Percentiles rank a stretch among this genome's conserved stretches.
These are phyloP conservation scores for Beaufortia kweichowensis DNA, from an alignment of 2,113 vertebrate genomes.

Conservation along the genomic window DNA sequence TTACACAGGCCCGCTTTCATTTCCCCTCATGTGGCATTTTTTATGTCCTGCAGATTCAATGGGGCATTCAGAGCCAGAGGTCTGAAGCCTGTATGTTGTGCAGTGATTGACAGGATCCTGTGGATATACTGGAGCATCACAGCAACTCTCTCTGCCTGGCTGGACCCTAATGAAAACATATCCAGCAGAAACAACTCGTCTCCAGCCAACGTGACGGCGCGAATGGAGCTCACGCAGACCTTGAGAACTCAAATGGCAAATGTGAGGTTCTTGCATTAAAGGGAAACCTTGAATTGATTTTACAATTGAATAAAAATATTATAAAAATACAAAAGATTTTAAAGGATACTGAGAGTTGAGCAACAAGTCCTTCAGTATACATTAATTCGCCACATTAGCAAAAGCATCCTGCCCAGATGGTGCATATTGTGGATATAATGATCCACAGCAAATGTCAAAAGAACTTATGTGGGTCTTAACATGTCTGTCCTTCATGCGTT, in stretches of 20 bases:
- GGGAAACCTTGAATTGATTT: too few species aligned
- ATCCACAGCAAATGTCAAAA: neutral
- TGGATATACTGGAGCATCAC: conserved; percentile 24
- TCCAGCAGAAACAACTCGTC: conserved; percentile 17
- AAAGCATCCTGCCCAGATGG: neutral
- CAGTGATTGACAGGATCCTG: conserved; percentile 36
- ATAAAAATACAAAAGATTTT: neutral
- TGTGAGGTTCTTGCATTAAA: neutral
- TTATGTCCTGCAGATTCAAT: conserved; percentile 19
- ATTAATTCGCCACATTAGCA: neutral
- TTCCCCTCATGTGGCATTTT: conserved; percentile 8
- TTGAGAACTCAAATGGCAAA: neutral
- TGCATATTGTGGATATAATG: neutral
- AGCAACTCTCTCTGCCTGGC: conserved; percentile 20
- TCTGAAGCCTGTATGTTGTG: conserved; percentile 13
- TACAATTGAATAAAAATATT: neutral
- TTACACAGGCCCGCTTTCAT: conserved; percentile 2
- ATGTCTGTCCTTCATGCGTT: conserved; percentile 17
- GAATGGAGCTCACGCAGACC: neutral
- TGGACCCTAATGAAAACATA: conserved; percentile 21
- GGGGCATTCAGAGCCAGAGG: conserved; percentile 21
- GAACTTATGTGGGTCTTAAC: neutral
- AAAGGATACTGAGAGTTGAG: neutral
- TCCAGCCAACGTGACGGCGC: neutral
- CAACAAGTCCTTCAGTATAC: too few species aligned